Percentiles rank a stretch among this genome's conserved stretches.
phyloP scores from a whole-genome alignment of 2,113 vertebrate species.

The Grantiella picta region DNA sequence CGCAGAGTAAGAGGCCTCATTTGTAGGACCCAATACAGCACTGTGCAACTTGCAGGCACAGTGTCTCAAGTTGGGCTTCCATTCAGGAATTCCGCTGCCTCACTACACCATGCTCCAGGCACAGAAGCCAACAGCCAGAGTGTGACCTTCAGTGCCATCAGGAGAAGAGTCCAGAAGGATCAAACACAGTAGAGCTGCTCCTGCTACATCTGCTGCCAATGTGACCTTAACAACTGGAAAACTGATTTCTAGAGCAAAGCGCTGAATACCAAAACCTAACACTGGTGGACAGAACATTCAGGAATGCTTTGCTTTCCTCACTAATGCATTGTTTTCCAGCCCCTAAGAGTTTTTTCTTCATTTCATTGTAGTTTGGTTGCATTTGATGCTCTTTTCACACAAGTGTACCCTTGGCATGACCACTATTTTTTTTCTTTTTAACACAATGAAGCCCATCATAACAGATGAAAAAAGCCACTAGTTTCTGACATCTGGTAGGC shows the following conservation, averaged over 20 bases:
- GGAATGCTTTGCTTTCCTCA: background rate
- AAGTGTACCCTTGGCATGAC: rapidly evolving
- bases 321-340: background rate
- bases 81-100: background rate
- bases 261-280: background rate
- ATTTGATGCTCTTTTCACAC: background rate
- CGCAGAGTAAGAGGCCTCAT: background rate
- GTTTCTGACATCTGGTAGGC: background rate
- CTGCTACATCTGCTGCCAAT: background rate
- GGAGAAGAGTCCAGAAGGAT: background rate
- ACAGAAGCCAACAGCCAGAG: background rate
- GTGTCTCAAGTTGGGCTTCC: background rate
- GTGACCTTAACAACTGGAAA: background rate
- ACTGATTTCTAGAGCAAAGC: background rate
- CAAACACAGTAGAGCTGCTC: background rate
- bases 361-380: background rate
- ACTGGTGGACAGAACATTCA: background rate
- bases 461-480: background rate
- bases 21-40: background rate
- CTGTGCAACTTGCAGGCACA: background rate
- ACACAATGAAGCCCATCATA: background rate
- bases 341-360: background rate
- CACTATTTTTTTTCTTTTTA: background rate
- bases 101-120: background rate
- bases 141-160: background rate